Evolutionary conservation across 2,797 vertebrate species (phyloP), one percentile per base, ranked within the genome.

Genomic region (Limosa lapponica): DNA sequence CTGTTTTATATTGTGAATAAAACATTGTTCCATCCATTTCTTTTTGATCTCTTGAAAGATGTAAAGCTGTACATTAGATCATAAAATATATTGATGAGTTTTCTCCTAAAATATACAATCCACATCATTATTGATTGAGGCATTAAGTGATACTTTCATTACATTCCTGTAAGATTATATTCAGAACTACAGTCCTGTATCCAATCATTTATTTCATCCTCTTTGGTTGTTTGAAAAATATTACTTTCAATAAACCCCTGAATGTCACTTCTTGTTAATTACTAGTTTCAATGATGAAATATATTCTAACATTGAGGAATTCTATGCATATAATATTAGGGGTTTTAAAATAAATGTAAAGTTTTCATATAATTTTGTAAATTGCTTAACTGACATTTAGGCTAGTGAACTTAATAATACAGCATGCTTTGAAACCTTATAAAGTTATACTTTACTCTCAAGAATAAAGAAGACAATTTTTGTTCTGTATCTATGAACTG

Each of bases 1-100:
- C 30, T 94, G 6, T 61, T 93, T 93, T 92, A 81, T 46, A 57
- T 32, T 84, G 27, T 71, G 84, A 89, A 71, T 78, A 82, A 91
- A 93, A 78, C 16, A 69, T 39, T 66, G 12, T 61, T 87, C 22
- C 12, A 49, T 78, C 58, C 2, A 67, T 85, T 80, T 73, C 15
- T 72, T 77, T 84, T 67, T 80, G 64, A 74, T 80, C 12, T 80
- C 41, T 71, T 61, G 41, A 89, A 95, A 92, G 51, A 91, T n/a
- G 22, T 57, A 77, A 92, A 73, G 11, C 18, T 46, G 15, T 80
- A 73, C 34, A 9, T 73, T 82, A 34, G 13, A n/a, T 71, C 16
- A 43, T 80, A 80, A 93, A 92, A 89, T 51, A 74, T 54, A 65
- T 73, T 61, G 37, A 77, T 64, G 54, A 77, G 13, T 67, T 92